A percentile compares a stretch with the other conserved stretches of the same genome.
These are phyloP conservation scores for Erebia epiphron DNA, from an alignment of 2,888 invertebrate genomes.

Conservation along the genomic window DNA sequence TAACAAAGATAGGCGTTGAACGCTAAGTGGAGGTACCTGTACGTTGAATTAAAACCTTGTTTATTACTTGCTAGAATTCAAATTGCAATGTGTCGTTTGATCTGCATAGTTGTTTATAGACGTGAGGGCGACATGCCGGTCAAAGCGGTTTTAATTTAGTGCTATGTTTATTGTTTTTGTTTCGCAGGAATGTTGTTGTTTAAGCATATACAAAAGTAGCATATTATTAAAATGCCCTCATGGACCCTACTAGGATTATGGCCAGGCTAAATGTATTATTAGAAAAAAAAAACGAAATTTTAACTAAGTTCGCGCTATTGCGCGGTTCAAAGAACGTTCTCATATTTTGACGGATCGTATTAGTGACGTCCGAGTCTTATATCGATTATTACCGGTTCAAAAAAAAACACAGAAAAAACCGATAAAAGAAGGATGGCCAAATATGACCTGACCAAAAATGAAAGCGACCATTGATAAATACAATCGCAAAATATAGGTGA, in stretches of 20 bases:
- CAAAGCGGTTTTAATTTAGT: slow-evolving; percentile 46
- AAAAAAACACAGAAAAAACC: background rate
- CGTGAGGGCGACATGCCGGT: slow-evolving; percentile 52
- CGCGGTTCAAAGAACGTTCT: too few species aligned
- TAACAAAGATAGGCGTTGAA: slow-evolving; percentile 46
- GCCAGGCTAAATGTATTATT: background rate
- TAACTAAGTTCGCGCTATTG: too few species aligned
- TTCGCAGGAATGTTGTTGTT: slow-evolving; percentile 37
- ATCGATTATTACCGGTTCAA: background rate
- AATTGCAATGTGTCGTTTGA: slow-evolving; percentile 11
- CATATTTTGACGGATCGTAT: too few species aligned
- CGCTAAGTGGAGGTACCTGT: slow-evolving; percentile 9
- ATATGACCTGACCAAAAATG: too few species aligned
- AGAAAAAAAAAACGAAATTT: too few species aligned
- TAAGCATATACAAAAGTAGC: background rate
- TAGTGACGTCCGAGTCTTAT: too few species aligned
- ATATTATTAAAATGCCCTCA: background rate
- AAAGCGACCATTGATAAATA: too few species aligned
- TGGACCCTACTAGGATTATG: background rate
- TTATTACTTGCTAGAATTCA: slow-evolving; percentile 1
- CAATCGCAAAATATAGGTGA: too few species aligned
- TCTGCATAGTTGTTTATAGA: slow-evolving; percentile 45
- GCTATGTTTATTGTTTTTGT: slow-evolving; percentile 34
- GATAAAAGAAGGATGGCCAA: too few species aligned
- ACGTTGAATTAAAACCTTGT: slow-evolving; percentile 19